Evolutionary conservation across 2,797 vertebrate genomes (phyloP).

Genomic region (Phrynocephalus guinanensis): DNA sequence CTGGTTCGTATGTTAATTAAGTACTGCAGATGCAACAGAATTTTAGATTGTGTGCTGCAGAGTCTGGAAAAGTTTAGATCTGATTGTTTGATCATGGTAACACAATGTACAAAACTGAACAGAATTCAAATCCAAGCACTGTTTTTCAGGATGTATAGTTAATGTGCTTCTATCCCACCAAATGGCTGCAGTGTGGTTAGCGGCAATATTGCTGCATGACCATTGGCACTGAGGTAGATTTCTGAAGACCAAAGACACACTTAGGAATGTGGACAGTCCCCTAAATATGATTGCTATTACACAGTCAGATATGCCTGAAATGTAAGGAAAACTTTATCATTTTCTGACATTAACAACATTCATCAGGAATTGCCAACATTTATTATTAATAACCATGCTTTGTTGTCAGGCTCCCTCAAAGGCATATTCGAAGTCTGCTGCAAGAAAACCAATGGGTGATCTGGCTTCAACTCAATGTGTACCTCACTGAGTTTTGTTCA

Average conservation of each 20-base stretch:
- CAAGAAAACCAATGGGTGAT: neutral
- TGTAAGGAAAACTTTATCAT: neutral
- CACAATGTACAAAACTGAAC: neutral
- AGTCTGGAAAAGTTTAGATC: neutral
- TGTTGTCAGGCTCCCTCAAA: neutral
- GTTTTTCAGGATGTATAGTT: too few species aligned
- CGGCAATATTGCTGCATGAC: neutral
- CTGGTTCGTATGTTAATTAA: neutral
- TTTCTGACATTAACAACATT: neutral
- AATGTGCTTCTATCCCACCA: neutral
- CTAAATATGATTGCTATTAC: neutral
- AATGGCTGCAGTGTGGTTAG: neutral
- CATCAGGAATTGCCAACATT: neutral
- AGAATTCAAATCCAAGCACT: neutral
- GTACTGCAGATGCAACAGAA: neutral
- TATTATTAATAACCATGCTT: neutral
- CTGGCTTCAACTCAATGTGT: neutral
- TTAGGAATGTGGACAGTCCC: neutral
- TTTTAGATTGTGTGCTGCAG: neutral
- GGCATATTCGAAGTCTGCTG: neutral
- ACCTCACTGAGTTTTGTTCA: constrained; percentile 7
- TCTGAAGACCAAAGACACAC: neutral
- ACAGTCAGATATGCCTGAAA: neutral
- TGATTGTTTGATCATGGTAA: neutral
- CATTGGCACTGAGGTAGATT: neutral